phyloP scores from a whole-genome alignment of 2,888 invertebrate genomes.

The Barypeithes pellucidus region DNA sequence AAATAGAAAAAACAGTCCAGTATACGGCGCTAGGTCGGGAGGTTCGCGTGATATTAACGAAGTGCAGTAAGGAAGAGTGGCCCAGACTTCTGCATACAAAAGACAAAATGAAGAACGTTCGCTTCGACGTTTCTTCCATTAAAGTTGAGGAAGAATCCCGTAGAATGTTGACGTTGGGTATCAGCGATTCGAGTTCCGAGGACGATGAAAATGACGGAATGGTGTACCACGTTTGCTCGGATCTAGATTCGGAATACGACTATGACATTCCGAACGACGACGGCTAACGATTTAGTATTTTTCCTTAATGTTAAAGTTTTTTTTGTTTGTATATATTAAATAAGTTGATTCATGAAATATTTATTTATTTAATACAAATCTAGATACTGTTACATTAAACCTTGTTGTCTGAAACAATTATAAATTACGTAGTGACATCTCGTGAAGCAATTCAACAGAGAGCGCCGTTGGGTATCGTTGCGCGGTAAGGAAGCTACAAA shows the following conservation, averaged over 20 bases:
- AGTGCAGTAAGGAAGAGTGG: slow-evolving; percentile 62
- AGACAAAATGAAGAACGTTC: slow-evolving; percentile 62
- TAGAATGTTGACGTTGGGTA: slow-evolving; percentile 57
- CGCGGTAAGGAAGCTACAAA: no score
- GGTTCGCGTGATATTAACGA: slow-evolving; percentile 62
- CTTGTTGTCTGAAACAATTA: no score
- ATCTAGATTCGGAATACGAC: slow-evolving; percentile 62
- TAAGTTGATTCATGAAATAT: no score
- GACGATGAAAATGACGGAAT: slow-evolving; percentile 53
- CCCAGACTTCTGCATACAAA: slow-evolving; percentile 60
- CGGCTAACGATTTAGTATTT: no score
- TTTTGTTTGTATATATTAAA: no score
- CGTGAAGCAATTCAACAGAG: no score
- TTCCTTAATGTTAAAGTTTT: no score
- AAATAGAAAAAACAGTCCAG: slow-evolving; percentile 58
- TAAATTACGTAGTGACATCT: no score
- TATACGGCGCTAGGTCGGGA: slow-evolving; percentile 61
- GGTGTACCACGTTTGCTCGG: slow-evolving; percentile 59
- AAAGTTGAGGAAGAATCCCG: slow-evolving; percentile 58
- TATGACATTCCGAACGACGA: slow-evolving; percentile 55
- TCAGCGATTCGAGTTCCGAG: slow-evolving; percentile 54
- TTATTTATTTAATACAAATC: no score
- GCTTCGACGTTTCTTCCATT: slow-evolving; percentile 61
- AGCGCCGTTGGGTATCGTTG: no score
- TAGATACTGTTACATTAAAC: no score